These are phyloP conservation scores for Plebejus melissa DNA, from an alignment of 2,888 invertebrate genomes.

Conservation along the genomic window DNA sequence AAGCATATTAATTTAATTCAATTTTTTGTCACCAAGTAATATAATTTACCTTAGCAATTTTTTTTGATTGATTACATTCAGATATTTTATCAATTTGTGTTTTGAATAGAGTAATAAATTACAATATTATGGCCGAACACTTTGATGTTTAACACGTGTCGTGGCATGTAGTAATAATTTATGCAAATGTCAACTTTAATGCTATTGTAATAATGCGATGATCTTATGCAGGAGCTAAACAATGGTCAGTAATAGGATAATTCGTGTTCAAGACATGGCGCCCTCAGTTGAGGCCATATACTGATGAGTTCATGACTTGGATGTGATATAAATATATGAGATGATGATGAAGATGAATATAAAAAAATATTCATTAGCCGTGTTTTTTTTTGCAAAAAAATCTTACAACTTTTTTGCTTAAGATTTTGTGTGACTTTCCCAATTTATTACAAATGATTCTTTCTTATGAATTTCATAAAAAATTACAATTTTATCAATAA, in stretches of 20 bases:
- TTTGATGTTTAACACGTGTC: conserved; percentile 26
- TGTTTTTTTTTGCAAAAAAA: neutral
- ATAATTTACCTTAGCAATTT: neutral
- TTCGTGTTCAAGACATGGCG: conserved; percentile 62
- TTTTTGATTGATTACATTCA: neutral
- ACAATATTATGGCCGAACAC: conserved; percentile 23
- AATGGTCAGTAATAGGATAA: conserved; percentile 59
- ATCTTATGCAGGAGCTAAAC: conserved; percentile 23
- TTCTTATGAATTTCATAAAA: too few relatives aligned
- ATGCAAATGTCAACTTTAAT: conserved; percentile 27
- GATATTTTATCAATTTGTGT: neutral
- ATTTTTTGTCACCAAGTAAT: neutral
- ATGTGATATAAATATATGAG: neutral
- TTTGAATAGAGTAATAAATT: conserved; percentile 25
- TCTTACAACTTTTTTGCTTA: neutral
- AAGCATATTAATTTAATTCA: neutral
- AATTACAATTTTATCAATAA: neutral
- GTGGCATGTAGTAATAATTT: conserved; percentile 23
- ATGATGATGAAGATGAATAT: too few relatives aligned
- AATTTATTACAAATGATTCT: too few relatives aligned
- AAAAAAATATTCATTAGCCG: neutral
- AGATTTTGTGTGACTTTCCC: too few relatives aligned
- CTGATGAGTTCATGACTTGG: conserved; percentile 54
- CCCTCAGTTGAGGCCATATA: conserved; percentile 61
- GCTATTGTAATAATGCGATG: conserved; percentile 26